These are phyloP conservation scores for Limanda limanda DNA, from an alignment of 2,113 vertebrate genomes.

Conservation along the genomic window DNA sequence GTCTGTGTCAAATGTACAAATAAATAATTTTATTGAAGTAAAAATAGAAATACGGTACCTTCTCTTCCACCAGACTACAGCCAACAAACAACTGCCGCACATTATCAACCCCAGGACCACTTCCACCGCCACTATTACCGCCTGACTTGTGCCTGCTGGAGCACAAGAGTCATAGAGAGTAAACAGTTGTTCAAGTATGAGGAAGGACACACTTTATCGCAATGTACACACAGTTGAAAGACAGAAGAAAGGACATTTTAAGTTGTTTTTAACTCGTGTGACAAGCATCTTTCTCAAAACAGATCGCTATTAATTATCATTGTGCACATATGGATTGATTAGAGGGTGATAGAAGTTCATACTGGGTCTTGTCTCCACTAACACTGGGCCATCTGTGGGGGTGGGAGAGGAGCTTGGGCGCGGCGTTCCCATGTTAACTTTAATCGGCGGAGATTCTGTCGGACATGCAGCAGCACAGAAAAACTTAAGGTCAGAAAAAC, in stretches of 20 bases:
- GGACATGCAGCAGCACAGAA: not conserved
- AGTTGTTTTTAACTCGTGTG: not conserved
- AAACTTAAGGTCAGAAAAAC: not conserved
- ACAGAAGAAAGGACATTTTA: not conserved
- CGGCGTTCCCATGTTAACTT: slow-evolving; percentile 23
- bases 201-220: slow-evolving; percentile 37
- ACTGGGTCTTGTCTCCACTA: slow-evolving; percentile 74
- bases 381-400: slow-evolving; percentile 62
- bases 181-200: slow-evolving; percentile 27
- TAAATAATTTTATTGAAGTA: not conserved
- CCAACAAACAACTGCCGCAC: slow-evolving; percentile 82
- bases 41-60: slow-evolving; percentile 77
- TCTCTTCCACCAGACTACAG: slow-evolving; percentile 83
- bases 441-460: slow-evolving; percentile 55
- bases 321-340: not conserved
- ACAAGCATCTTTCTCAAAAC: not conserved
- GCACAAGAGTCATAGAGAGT: slow-evolving; percentile 2
- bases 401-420: slow-evolving; percentile 29
- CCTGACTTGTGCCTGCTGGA: slow-evolving; percentile 67
- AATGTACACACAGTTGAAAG: not conserved
- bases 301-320: not conserved
- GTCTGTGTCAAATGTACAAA: too few relatives aligned
- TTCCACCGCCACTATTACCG: slow-evolving; percentile 81
- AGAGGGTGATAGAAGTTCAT: slow-evolving; percentile 20
- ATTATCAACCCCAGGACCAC: slow-evolving; percentile 82